These are phyloP conservation scores for Myiozetetes cayanensis DNA, from an alignment of 2,113 vertebrate species.

Conservation along the genomic window DNA sequence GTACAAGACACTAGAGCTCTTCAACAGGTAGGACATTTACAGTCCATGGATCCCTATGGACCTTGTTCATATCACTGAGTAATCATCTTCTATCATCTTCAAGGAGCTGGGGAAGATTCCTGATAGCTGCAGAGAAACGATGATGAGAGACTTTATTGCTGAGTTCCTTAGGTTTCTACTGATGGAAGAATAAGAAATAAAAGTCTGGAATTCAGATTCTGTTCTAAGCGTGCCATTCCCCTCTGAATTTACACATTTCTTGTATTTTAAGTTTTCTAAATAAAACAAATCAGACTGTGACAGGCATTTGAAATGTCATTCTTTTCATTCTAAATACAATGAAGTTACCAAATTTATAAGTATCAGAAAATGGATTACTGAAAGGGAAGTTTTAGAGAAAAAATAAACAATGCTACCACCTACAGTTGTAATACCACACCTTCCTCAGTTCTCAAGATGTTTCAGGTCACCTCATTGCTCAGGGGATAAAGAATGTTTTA, in stretches of 20 bases:
- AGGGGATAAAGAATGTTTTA: not conserved
- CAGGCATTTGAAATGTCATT: not conserved
- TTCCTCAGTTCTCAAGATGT: not conserved
- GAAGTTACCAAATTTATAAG: not conserved
- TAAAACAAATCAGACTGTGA: not conserved
- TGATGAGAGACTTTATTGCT: not conserved
- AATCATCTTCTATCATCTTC: not conserved
- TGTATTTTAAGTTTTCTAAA: not conserved
- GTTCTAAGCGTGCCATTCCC: not conserved
- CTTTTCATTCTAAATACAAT: not conserved
- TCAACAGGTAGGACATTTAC: not conserved
- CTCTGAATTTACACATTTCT: not conserved
- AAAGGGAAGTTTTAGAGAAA: not conserved
- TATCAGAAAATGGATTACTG: not conserved
- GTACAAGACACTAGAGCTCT: not conserved
- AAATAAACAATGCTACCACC: not conserved
- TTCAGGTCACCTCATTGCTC: not conserved
- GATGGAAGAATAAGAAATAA: not conserved
- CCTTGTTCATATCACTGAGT: not conserved
- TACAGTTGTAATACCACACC: not conserved
- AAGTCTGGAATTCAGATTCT: not conserved
- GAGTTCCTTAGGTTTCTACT: not conserved
- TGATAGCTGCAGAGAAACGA: not conserved
- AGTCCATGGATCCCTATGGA: not conserved
- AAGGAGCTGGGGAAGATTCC: not conserved